Percentiles rank a stretch among this genome's conserved stretches.
phyloP scores from a whole-genome alignment of 2,113 vertebrate species.

The Bufo gargarizans region DNA sequence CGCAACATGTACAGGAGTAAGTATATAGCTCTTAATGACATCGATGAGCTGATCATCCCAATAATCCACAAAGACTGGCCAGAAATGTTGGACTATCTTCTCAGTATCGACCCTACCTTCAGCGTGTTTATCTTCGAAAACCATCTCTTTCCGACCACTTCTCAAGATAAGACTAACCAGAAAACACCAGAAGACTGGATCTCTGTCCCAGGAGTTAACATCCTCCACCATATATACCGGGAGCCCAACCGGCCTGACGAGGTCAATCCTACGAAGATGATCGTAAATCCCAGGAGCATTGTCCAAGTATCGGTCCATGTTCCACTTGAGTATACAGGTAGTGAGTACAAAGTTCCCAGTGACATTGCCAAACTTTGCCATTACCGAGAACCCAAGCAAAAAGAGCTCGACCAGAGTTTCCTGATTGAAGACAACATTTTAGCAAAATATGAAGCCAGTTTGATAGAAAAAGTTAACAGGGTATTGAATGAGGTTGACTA shows the following conservation, averaged over 20 bases:
- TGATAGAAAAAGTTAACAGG: constrained; percentile 13
- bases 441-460: constrained; percentile 1
- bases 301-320: constrained; percentile 29
- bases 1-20: constrained; percentile 70
- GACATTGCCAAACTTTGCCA: constrained; percentile 45
- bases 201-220: constrained; percentile 38
- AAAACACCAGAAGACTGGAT: constrained; percentile 31
- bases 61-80: constrained; percentile 36
- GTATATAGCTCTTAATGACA: constrained; percentile 62
- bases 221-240: constrained; percentile 37
- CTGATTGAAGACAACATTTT: constrained; percentile 23
- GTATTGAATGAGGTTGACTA: constrained; percentile 7
- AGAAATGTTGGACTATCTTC: constrained; percentile 32
- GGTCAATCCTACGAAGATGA: constrained; percentile 50
- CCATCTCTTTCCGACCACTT: constrained; percentile 46
- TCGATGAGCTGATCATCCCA: constrained; percentile 53
- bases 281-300: constrained; percentile 29
- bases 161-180: not conserved
- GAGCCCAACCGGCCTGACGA: constrained; percentile 20
- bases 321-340: not conserved
- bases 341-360: constrained; percentile 16
- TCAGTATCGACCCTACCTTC: not conserved
- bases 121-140: constrained; percentile 49
- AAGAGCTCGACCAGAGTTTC: not conserved
- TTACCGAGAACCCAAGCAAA: constrained; percentile 34